phyloP scores from a whole-genome alignment of 2,113 vertebrate genomes.

The Sinocyclocheilus anophthalmus region DNA sequence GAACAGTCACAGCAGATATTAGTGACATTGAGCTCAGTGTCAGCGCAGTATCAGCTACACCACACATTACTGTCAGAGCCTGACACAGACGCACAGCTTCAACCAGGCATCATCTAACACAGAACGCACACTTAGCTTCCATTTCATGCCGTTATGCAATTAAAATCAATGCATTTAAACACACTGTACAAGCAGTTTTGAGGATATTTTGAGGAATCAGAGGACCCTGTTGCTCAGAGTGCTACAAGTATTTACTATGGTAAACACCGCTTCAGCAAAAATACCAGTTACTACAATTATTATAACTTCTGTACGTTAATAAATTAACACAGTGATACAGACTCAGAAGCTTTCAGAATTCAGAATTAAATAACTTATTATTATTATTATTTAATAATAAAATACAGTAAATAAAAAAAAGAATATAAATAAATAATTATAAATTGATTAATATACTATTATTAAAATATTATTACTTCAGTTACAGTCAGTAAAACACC shows the following conservation, averaged over 20 bases:
- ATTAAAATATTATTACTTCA: too few relatives aligned
- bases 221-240: background rate
- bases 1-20: slow-evolving; percentile 66
- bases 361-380: too few relatives aligned
- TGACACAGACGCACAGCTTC: background rate
- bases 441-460: too few relatives aligned
- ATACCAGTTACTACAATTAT: too few relatives aligned
- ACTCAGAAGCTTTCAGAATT: too few relatives aligned
- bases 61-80: slow-evolving; percentile 10
- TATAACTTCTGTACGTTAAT: too few relatives aligned
- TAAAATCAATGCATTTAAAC: background rate
- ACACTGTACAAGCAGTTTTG: background rate
- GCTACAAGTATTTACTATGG: background rate
- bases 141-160: background rate
- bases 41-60: background rate
- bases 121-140: background rate
- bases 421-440: too few relatives aligned
- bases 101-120: background rate
- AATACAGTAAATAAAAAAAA: too few relatives aligned
- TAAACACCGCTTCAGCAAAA: background rate
- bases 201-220: background rate
- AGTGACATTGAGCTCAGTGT: background rate
- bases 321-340: too few relatives aligned
- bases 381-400: too few relatives aligned
- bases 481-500: too few relatives aligned